Conservation (phyloP, 2,888 invertebrate species). For the Conus canariensis region DNA sequence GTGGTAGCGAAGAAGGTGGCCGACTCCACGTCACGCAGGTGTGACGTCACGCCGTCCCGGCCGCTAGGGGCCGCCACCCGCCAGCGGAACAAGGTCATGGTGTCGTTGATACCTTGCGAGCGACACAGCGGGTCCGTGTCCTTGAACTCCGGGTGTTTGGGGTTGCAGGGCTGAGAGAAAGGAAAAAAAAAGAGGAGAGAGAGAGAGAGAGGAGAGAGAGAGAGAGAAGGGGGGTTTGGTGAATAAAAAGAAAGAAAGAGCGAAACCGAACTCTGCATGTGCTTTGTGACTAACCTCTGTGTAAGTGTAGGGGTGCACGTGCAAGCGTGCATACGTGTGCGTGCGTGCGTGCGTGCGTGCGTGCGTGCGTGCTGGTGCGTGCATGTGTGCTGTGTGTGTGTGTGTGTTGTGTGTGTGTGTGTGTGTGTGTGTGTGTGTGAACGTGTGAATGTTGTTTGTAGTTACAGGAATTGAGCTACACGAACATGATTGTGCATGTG, state of each 20-base stretch:
- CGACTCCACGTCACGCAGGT: constrained; percentile 73
- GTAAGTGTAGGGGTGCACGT: too few species aligned
- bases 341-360: too few species aligned
- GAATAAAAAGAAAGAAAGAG: not conserved
- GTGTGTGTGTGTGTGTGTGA: too few species aligned
- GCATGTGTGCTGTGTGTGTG: too few species aligned
- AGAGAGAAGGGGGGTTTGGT: not conserved
- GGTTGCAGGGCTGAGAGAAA: constrained; percentile 74
- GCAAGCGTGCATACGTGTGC: too few species aligned
- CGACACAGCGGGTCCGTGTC: constrained; percentile 71
- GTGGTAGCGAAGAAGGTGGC: constrained; percentile 77
- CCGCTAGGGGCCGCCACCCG: constrained; percentile 74
- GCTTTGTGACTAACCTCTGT: too few species aligned
- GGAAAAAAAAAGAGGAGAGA: not conserved
- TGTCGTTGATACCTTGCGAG: constrained; percentile 75
- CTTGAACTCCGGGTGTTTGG: constrained; percentile 74
- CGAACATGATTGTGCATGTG: too few species aligned
- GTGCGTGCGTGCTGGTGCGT: too few species aligned
- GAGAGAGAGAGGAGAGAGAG: not conserved
- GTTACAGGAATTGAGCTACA: too few species aligned
- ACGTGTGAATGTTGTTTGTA: too few species aligned
- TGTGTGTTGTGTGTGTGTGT: too few species aligned
- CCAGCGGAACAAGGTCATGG: constrained; percentile 76
- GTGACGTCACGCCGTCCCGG: constrained; percentile 67
- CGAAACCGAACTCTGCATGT: not conserved